These are phyloP conservation scores for Cephus pygmeus DNA, from an alignment of 2,888 invertebrate genomes.

Conservation along the genomic window DNA sequence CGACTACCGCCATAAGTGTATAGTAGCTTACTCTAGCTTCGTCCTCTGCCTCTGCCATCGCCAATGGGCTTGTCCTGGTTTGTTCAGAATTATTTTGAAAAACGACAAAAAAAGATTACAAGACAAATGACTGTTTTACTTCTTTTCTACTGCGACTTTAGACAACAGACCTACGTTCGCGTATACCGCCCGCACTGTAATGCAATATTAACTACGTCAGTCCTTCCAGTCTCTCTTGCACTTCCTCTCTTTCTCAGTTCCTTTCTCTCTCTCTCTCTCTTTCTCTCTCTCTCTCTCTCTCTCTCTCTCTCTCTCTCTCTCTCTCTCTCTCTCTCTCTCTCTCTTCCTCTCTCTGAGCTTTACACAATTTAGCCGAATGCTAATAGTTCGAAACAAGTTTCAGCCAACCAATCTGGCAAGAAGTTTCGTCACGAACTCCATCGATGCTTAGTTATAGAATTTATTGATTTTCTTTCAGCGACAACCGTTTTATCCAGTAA, in stretches of 20 bases:
- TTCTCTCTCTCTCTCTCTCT: conserved; percentile 23
- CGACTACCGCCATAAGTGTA: background rate
- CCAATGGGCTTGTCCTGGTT: conserved; percentile 18
- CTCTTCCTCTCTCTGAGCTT: conserved; percentile 20
- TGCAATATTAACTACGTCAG: conserved; percentile 57
- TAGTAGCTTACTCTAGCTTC: conserved; percentile 58
- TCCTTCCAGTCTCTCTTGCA: conserved; percentile 31
- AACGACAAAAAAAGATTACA: background rate
- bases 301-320: conserved; percentile 23
- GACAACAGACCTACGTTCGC: conserved; percentile 34
- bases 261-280: conserved; percentile 23
- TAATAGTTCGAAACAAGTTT: conserved; percentile 22
- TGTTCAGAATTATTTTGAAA: background rate
- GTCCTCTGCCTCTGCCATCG: conserved; percentile 53
- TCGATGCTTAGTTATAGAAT: background rate
- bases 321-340: too few relatives aligned
- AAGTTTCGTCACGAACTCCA: background rate
- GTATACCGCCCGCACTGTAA: conserved; percentile 48
- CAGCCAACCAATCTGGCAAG: background rate
- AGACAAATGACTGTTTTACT: background rate
- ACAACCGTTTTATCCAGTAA: background rate
- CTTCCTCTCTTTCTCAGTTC: conserved; percentile 26
- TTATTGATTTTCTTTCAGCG: background rate
- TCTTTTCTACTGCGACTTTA: conserved; percentile 10
- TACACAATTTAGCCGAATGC: conserved; percentile 26